These are phyloP conservation scores for Dicrurus megarhynchus DNA, from an alignment of 2,113 vertebrate species.

Conservation along the genomic window DNA sequence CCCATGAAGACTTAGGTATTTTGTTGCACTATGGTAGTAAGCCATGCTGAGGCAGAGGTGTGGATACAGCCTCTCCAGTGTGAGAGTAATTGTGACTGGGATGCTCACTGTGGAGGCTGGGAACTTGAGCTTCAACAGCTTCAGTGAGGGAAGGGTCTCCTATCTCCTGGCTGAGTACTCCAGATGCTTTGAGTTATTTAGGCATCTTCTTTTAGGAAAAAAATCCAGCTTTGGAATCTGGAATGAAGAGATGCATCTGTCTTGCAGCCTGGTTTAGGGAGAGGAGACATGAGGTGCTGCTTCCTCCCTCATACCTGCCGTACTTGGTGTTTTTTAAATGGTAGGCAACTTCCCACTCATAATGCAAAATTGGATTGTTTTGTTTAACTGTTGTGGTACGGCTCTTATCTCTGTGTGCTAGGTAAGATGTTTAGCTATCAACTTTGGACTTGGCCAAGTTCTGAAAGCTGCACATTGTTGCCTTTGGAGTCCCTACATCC, in stretches of 20 bases:
- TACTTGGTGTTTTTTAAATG: neutral
- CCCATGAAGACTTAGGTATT: neutral
- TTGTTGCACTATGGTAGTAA: neutral
- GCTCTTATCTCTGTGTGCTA: neutral
- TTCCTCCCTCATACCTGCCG: neutral
- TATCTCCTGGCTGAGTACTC: neutral
- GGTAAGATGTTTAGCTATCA: neutral
- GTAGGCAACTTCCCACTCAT: conserved; percentile 47
- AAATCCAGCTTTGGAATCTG: neutral
- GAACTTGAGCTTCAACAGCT: neutral
- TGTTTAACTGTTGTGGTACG: neutral
- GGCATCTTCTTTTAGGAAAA: neutral
- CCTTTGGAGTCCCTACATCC: neutral
- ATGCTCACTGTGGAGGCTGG: neutral
- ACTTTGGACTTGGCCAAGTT: neutral
- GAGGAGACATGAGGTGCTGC: neutral
- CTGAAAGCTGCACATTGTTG: neutral
- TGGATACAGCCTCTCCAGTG: accelerated
- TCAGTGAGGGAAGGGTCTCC: neutral
- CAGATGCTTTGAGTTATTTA: neutral
- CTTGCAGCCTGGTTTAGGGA: neutral
- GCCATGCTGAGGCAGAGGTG: neutral
- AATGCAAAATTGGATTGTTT: conserved; percentile 4
- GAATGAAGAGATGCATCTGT: neutral
- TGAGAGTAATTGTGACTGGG: no score